Evolutionary conservation across 30 jellyfish, hydroid and myxozoan species (phyloP).

Genomic region (Chironex yamaguchii): DNA sequence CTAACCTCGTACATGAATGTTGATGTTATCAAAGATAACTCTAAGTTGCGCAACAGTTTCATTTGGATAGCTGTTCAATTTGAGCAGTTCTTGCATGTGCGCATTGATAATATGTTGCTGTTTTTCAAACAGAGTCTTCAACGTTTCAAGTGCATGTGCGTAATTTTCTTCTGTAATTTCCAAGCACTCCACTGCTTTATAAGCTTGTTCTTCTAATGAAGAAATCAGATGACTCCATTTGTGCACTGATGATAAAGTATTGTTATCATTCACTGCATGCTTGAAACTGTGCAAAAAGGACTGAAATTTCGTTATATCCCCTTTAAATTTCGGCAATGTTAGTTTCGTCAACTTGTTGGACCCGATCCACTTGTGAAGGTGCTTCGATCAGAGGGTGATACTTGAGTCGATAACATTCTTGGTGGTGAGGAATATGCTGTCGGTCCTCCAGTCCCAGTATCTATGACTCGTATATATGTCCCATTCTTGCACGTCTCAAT

Average conservation of each 20-base stretch:
- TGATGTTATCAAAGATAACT: conserved; percentile 41
- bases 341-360: conserved; percentile 43
- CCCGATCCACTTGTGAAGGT: no score
- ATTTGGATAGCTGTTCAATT: conserved; percentile 19
- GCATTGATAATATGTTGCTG: conserved; percentile 43
- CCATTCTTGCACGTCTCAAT: conserved; percentile 22
- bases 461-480: background rate
- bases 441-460: no score
- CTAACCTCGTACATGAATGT: conserved; percentile 68
- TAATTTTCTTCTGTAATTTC: conserved; percentile 45
- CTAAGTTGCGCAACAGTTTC: conserved; percentile 20
- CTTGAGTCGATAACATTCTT: no score
- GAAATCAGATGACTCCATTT: conserved; percentile 39
- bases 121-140: conserved; percentile 30
- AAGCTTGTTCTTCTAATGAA: conserved; percentile 58
- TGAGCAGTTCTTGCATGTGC: conserved; percentile 64
- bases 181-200: conserved; percentile 27
- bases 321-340: conserved; percentile 40
- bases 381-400: background rate
- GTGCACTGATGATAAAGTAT: conserved; percentile 4
- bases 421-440: no score
- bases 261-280: conserved; percentile 8
- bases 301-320: conserved; percentile 48
- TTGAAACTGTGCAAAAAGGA: conserved; percentile 7
- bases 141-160: conserved; percentile 7